Percentiles rank a stretch among this genome's conserved stretches.
phyloP scores from a whole-genome alignment of 2,888 invertebrate species.

The Nesidiocoris tenuis region DNA sequence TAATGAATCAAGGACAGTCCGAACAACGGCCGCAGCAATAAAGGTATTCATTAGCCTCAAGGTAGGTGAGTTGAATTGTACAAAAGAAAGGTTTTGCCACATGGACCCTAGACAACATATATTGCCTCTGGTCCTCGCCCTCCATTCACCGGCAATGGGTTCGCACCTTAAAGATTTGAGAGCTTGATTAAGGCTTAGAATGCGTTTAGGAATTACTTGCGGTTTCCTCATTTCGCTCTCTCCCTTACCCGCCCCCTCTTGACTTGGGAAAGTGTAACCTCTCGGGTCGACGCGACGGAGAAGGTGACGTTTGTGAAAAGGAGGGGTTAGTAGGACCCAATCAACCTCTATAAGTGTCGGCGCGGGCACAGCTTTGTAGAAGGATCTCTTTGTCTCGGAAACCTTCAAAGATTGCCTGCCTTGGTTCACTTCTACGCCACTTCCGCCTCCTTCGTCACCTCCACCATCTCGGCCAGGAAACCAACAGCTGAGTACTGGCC shows the following conservation, averaged over 20 bases:
- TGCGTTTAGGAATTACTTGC: constrained; percentile 12
- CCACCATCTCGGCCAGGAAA: background rate
- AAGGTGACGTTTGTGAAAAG: background rate
- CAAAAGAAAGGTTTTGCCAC: background rate
- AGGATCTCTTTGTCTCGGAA: constrained; percentile 34
- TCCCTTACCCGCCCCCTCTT: background rate
- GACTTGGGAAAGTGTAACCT: background rate
- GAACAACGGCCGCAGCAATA: background rate
- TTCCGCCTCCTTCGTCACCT: background rate
- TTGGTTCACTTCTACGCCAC: constrained; percentile 1
- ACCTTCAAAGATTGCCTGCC: constrained; percentile 23
- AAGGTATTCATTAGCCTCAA: background rate
- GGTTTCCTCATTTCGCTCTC: background rate
- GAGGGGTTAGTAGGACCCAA: constrained; percentile 15
- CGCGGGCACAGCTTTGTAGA: constrained; percentile 14
- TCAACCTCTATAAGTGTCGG: constrained; percentile 31
- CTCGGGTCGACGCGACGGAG: background rate
- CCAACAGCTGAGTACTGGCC: background rate
- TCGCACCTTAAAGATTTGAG: background rate
- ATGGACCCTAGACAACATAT: background rate
- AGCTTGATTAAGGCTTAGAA: background rate
- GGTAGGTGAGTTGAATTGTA: background rate
- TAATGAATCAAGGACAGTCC: no score
- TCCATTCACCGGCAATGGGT: background rate
- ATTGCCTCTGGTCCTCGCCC: no score